Evolutionary conservation across 2,797 vertebrate species (phyloP).

Genomic region (Paratrypauchen microcephalus): DNA sequence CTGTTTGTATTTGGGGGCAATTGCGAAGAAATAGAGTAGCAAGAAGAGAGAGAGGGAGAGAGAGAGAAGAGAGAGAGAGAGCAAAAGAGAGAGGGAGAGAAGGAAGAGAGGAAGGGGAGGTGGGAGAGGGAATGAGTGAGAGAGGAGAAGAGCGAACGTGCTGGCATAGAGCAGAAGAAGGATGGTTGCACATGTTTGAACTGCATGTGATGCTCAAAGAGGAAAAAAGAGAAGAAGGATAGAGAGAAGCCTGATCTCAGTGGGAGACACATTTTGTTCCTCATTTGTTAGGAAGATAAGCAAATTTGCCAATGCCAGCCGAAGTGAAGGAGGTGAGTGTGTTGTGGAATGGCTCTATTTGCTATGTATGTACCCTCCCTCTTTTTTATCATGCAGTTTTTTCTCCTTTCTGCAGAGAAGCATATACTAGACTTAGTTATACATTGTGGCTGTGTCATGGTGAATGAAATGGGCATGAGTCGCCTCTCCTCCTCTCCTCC

Average conservation of each 20-base stretch:
- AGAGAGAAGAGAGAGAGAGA: constrained; percentile 18
- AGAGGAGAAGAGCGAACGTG: constrained; percentile 56
- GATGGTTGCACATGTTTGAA: constrained; percentile 77
- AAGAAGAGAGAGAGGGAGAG: constrained; percentile 20
- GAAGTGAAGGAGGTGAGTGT: constrained; percentile 81
- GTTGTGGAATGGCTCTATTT: constrained; percentile 63
- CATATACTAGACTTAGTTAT: constrained; percentile 50
- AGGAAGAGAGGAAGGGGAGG: constrained; percentile 20
- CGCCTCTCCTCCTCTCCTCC: constrained; percentile 38
- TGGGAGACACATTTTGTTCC: constrained; percentile 51
- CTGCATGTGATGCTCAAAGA: constrained; percentile 65
- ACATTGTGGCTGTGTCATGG: constrained; percentile 62
- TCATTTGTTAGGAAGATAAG: constrained; percentile 60
- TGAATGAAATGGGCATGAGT: constrained; percentile 58
- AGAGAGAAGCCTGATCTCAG: constrained; percentile 34
- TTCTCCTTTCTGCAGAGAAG: constrained; percentile 55
- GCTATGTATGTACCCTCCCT: constrained; percentile 51
- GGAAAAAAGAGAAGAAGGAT: constrained; percentile 13
- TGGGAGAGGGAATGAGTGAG: constrained; percentile 21
- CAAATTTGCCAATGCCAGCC: constrained; percentile 75
- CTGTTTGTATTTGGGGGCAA: constrained; percentile 50
- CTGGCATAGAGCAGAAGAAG: constrained; percentile 71
- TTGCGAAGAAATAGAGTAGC: constrained; percentile 37
- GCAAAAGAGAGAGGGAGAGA: constrained; percentile 23
- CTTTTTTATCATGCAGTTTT: constrained; percentile 39